Evolutionary conservation across 2,113 vertebrate species (phyloP).

Genomic region (Burhinus oedicnemus): DNA sequence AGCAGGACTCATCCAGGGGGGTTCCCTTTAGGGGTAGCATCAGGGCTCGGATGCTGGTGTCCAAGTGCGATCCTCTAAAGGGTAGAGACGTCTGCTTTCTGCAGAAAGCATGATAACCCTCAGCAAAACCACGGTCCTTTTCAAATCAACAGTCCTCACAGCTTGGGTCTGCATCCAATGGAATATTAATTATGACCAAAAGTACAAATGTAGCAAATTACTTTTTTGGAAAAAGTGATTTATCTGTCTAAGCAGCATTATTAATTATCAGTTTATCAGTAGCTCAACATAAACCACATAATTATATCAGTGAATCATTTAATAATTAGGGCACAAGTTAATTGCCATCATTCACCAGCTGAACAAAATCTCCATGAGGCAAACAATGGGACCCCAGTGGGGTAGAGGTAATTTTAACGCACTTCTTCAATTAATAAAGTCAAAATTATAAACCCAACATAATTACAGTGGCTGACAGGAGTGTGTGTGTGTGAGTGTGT

Average conservation of each 20-base stretch:
- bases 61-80: background rate
- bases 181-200: constrained; percentile 16
- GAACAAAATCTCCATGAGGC: constrained; percentile 21
- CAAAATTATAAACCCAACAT: constrained; percentile 8
- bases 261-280: constrained; percentile 44
- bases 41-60: background rate
- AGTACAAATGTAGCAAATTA: background rate
- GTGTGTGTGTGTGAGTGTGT: background rate
- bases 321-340: constrained; percentile 41
- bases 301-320: constrained; percentile 51
- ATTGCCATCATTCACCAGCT: constrained; percentile 18
- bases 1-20: fast-evolving
- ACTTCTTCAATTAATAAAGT: constrained; percentile 41
- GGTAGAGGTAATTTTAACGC: constrained; percentile 31
- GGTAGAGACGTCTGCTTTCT: background rate
- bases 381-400: background rate
- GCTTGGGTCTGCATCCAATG: background rate
- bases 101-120: background rate
- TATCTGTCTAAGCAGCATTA: constrained; percentile 8
- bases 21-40: background rate
- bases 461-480: background rate
- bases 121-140: background rate
- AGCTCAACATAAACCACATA: constrained; percentile 1
- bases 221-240: constrained; percentile 5
- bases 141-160: background rate